phyloP scores from a whole-genome alignment of 2,797 vertebrate genomes.

The Paramormyrops hopkinsi region DNA sequence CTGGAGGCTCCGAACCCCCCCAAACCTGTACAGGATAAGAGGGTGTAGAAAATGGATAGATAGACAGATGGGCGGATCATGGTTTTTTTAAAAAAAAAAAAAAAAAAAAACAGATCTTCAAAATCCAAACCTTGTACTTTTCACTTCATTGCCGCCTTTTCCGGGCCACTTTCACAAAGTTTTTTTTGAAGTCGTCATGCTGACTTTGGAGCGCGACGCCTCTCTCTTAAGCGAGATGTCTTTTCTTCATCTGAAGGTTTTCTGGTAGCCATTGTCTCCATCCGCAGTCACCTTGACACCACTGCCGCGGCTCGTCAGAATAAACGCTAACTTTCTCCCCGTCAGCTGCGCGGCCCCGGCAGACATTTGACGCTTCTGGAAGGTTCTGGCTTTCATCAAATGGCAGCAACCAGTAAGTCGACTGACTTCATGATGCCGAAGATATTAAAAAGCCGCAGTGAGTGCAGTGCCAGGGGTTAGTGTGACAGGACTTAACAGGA shows the following conservation, averaged over 20 bases:
- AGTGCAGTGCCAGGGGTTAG: not conserved
- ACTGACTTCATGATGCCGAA: not conserved
- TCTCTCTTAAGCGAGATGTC: not conserved
- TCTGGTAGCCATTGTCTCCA: not conserved
- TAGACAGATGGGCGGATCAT: not conserved
- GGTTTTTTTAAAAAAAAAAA: not conserved
- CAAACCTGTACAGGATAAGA: not conserved
- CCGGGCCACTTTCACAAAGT: not conserved
- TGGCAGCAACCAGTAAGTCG: not conserved
- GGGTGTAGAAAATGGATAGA: not conserved
- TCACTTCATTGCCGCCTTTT: not conserved
- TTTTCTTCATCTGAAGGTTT: not conserved
- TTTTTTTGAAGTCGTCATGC: not conserved
- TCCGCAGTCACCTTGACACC: not conserved
- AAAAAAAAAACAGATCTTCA: not conserved
- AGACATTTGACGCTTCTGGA: constrained; percentile 2
- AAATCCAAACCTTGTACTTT: not conserved
- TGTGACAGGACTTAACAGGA: not conserved
- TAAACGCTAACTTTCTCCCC: not conserved
- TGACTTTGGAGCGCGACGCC: not conserved
- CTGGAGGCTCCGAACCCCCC: not conserved
- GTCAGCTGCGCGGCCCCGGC: not conserved
- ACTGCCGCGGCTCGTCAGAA: not conserved
- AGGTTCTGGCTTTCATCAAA: not conserved
- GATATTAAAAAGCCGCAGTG: not conserved